Evolutionary conservation across 1,140 invertebrate genomes (phyloP).

Genomic region (Drosophila lacteicornis): DNA sequence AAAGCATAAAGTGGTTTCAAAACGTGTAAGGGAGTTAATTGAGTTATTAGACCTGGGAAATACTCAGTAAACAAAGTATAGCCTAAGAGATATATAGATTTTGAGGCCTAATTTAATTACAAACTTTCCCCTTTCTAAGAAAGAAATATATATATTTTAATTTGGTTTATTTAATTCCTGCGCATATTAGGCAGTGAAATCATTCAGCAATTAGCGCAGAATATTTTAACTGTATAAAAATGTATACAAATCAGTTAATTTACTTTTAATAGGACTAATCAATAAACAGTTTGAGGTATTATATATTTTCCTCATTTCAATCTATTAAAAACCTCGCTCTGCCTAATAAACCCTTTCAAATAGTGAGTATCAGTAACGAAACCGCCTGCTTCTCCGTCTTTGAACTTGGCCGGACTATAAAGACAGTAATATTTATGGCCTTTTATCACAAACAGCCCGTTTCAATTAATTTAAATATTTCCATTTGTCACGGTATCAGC

Average conservation of each 20-base stretch:
- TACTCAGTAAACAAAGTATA: conserved; percentile 6
- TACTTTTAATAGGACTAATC: background rate
- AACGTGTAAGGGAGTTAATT: conserved; percentile 24
- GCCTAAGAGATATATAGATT: background rate
- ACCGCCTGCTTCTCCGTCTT: conserved; percentile 20
- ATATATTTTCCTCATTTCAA: too few species aligned
- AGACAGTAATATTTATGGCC: conserved; percentile 51
- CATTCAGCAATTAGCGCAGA: too few species aligned
- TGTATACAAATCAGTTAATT: too few species aligned
- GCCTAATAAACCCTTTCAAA: background rate
- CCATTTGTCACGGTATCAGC: conserved; percentile 52
- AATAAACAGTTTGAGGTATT: background rate
- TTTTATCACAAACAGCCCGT: conserved; percentile 43
- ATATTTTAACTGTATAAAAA: too few species aligned
- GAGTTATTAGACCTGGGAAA: background rate
- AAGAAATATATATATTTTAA: too few species aligned
- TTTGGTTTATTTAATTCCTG: too few species aligned
- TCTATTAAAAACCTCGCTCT: too few species aligned
- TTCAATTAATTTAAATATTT: conserved; percentile 59
- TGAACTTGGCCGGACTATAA: conserved; percentile 53
- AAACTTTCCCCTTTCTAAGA: too few species aligned
- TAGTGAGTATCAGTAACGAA: conserved; percentile 10
- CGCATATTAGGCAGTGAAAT: too few species aligned
- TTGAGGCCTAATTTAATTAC: too few species aligned
- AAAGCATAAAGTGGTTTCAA: conserved; percentile 36